Base-by-base conservation (phyloP, 2,888 invertebrate genomes). In the Tipula unca region DNA sequence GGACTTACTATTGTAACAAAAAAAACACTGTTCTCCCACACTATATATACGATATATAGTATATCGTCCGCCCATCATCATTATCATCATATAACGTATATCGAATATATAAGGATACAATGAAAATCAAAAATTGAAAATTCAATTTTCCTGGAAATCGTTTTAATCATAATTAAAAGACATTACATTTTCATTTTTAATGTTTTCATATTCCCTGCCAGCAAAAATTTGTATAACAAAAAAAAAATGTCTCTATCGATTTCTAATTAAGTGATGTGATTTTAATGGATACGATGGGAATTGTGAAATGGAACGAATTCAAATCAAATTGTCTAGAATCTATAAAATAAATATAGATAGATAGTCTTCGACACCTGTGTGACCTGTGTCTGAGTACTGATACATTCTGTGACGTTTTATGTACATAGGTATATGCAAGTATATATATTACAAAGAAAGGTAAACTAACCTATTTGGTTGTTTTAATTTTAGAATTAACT, bases 1-100 rank as follows among this genome's bases (percentile, higher is more conserved):
- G 17, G 48, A 48, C 48, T 69, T 69, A 10, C 20, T 25, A 69
- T 69, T 69, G 10, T 0, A 69, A 8, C 48, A 69, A 8, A 69
- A 32, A 1, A 10, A 42, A n/a, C 42, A 14, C 42, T 13, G n/a
- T 42, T 42, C 42, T 0, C 42, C 42, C 42, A n/a, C 42, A 14
- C 0, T 42, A 14, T 42, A 42, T 42, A n/a, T n/a, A n/a, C n/a
- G 3, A 42, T 2, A 42, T 42, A 14, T 2, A 10, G 48, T 14
- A 42, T 14, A 42, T 42, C 13, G 17, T 5, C 20, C 20, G 48
- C 48, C n/a, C 82, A 29, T 82, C 82, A 82, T 82, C 82, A 14
- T 82, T 29, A 82, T 29, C 82, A 82, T 82, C 82, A 82, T 82
- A n/a, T n/a, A n/a, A n/a, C n/a, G n/a, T n/a, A n/a, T n/a, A n/a